These are phyloP conservation scores for Aphodius granarius DNA, from an alignment of 2,888 invertebrate species.

Conservation along the genomic window DNA sequence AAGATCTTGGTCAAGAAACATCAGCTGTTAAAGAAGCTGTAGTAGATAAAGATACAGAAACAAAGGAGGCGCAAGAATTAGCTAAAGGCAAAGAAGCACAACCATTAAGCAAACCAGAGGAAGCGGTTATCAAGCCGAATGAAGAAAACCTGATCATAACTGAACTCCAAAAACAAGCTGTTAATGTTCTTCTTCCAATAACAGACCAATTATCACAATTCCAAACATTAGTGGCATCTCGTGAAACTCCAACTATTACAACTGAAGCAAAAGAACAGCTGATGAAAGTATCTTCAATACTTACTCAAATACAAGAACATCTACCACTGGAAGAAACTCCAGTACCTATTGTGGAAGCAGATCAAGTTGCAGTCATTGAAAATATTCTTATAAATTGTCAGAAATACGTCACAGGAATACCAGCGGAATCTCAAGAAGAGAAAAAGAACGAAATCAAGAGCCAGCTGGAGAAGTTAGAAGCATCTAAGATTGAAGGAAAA, in stretches of 20 bases:
- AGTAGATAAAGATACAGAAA: slow-evolving; percentile 16
- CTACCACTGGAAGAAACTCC: background rate
- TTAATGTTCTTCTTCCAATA: background rate
- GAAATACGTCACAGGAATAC: background rate
- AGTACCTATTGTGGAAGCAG: background rate
- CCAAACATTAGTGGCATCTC: background rate
- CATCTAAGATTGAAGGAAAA: background rate
- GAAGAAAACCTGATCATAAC: background rate
- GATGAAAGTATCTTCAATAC: background rate
- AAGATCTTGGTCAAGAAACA: slow-evolving; percentile 13
- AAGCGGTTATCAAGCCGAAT: background rate
- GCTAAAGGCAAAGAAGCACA: background rate
- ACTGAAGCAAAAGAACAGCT: background rate
- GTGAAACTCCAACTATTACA: background rate
- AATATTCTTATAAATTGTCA: background rate
- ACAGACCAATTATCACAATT: background rate
- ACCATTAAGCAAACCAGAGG: background rate
- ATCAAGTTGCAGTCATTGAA: background rate
- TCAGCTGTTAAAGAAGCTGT: slow-evolving; percentile 12
- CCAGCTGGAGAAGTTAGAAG: background rate
- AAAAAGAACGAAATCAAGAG: background rate
- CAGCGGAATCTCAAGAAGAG: background rate
- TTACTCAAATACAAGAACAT: background rate
- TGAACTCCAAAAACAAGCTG: slow-evolving; percentile 1
- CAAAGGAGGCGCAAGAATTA: background rate